These are phyloP conservation scores for Paracyclopina nana DNA, from an alignment of 1,140 invertebrate genomes.

Conservation along the genomic window DNA sequence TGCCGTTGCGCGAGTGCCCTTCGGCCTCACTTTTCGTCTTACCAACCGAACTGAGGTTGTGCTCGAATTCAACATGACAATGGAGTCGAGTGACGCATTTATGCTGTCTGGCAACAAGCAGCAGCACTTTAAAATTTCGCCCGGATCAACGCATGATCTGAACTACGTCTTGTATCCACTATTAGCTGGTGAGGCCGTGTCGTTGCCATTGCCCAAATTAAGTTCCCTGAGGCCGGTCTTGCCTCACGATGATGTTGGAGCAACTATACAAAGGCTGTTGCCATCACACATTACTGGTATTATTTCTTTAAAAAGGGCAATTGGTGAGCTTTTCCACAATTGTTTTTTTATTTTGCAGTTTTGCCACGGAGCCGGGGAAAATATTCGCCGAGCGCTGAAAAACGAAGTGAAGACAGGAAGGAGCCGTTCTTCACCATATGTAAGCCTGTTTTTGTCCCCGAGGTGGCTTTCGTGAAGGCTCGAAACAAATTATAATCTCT, in stretches of 20 bases:
- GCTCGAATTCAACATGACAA: constrained; percentile 11
- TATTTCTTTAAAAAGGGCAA: too few relatives aligned
- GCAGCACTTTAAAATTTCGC: not conserved
- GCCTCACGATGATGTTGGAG: constrained; percentile 7
- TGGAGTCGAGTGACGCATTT: constrained; percentile 10
- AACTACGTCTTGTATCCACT: constrained; percentile 5
- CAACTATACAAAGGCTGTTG: not conserved
- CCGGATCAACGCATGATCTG: not conserved
- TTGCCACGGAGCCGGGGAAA: too few relatives aligned
- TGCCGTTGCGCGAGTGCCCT: not conserved
- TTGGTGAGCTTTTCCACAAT: too few relatives aligned
- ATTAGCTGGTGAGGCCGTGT: not conserved
- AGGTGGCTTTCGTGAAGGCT: too few relatives aligned
- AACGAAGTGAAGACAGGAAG: too few relatives aligned
- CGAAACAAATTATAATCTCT: too few relatives aligned
- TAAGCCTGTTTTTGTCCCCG: too few relatives aligned
- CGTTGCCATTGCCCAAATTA: not conserved
- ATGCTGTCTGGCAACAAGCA: constrained; percentile 13
- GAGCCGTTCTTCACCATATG: too few relatives aligned
- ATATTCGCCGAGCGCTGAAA: too few relatives aligned
- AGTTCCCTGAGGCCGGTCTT: too few relatives aligned
- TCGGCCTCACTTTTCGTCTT: not conserved
- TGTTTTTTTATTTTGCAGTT: too few relatives aligned
- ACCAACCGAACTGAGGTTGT: constrained; percentile 7
- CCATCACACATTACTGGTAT: constrained; percentile 7